A percentile compares a stretch with the other conserved stretches of the same genome.
Conservation (phyloP, 2,888 invertebrate species). For the Ochropacha duplaris region DNA sequence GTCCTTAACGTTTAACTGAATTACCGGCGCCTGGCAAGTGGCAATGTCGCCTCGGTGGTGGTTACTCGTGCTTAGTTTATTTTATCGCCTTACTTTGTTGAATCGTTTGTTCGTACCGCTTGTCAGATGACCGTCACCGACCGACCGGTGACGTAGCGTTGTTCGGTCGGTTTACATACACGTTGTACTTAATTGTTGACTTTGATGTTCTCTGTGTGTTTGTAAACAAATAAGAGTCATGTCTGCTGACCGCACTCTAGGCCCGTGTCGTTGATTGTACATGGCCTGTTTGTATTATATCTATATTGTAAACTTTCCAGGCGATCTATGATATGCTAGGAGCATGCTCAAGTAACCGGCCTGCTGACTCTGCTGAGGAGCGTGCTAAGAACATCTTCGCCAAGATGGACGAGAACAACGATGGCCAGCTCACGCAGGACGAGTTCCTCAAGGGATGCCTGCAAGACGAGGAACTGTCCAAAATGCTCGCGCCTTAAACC, state of each 20-base stretch:
- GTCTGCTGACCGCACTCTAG: too few species aligned
- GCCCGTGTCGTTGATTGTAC: too few species aligned
- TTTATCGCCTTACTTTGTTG: constrained; percentile 7
- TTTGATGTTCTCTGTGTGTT: neutral
- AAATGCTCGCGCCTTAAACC: constrained; percentile 97
- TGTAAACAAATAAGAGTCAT: neutral
- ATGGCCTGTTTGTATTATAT: too few species aligned
- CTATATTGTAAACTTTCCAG: constrained; percentile 83
- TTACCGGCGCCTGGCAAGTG: constrained; percentile 7
- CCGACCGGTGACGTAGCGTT: neutral
- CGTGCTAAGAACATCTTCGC: constrained; percentile 99
- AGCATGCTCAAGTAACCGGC: constrained; percentile 96
- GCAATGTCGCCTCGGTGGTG: constrained; percentile 7
- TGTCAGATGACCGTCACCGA: neutral
- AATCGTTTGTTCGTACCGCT: constrained; percentile 1
- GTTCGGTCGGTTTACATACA: neutral
- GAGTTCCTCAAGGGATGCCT: constrained; percentile 99
- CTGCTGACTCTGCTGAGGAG: constrained; percentile 98
- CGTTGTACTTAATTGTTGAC: neutral
- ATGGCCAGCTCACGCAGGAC: constrained; percentile 98
- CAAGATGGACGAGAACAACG: constrained; percentile 99
- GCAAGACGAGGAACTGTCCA: constrained; percentile 97
- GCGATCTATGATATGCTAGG: constrained; percentile 99
- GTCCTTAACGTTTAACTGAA: constrained; percentile 9
- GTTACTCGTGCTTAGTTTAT: constrained; percentile 10